Conservation (phyloP, 2,797 vertebrate species). For the Rhinogobio ventralis region DNA sequence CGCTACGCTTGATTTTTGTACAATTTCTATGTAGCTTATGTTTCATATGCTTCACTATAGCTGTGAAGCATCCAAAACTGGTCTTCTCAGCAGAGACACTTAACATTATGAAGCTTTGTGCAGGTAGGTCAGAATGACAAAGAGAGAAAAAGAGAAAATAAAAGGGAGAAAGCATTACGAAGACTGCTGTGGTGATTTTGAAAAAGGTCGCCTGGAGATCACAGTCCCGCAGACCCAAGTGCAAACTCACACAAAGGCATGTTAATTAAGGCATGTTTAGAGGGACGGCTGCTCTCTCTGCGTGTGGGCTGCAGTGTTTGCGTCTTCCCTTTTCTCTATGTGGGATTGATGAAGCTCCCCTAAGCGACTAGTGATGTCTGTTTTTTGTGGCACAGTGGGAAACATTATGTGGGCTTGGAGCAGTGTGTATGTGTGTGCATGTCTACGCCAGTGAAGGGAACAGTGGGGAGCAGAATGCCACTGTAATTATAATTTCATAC, state of each 20-base stretch:
- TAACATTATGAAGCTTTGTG: slow-evolving; percentile 2
- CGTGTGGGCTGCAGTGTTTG: slow-evolving; percentile 34
- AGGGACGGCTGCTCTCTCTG: slow-evolving; percentile 22
- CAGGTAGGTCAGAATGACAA: slow-evolving; percentile 9
- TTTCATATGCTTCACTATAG: background rate
- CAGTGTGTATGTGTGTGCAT: slow-evolving; percentile 5
- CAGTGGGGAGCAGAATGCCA: slow-evolving; percentile 43
- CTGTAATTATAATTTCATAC: slow-evolving; percentile 50
- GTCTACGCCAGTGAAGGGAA: slow-evolving; percentile 22
- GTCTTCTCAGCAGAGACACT: slow-evolving; percentile 1
- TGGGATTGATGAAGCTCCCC: slow-evolving; percentile 48
- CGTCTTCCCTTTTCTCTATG: slow-evolving; percentile 27
- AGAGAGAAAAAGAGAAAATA: background rate
- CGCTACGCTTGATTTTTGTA: too few relatives aligned
- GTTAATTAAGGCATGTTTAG: slow-evolving; percentile 47
- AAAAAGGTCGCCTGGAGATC: slow-evolving; percentile 26
- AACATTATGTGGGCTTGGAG: slow-evolving; percentile 41
- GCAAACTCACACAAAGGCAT: slow-evolving; percentile 29
- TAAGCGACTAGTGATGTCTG: slow-evolving; percentile 48
- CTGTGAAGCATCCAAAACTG: background rate
- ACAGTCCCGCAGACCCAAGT: background rate
- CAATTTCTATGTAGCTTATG: background rate
- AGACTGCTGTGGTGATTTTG: slow-evolving; percentile 11
- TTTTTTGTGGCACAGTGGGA: slow-evolving; percentile 48
- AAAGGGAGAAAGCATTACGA: background rate